Evolutionary conservation across 2,797 vertebrate genomes (phyloP).

Genomic region (Megaceryle alcyon): DNA sequence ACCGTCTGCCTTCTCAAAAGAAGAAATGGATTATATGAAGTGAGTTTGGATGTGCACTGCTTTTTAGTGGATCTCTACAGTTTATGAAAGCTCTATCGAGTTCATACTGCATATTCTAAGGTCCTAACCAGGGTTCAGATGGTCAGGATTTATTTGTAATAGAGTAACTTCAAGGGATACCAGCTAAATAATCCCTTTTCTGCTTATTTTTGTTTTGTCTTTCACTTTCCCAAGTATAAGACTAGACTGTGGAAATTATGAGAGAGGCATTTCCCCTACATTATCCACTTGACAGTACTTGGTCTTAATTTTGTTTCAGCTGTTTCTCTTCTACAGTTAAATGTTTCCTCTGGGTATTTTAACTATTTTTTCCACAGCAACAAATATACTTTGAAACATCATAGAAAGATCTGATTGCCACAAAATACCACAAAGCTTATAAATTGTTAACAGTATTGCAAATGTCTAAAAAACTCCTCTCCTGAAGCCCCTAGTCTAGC

Average conservation of each 20-base stretch:
- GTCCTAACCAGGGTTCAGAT: not conserved
- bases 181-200: not conserved
- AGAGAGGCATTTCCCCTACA: not conserved
- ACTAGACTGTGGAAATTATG: not conserved
- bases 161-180: not conserved
- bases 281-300: not conserved
- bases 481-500: not conserved
- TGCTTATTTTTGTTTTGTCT: not conserved
- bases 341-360: not conserved
- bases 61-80: not conserved
- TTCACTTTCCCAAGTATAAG: not conserved
- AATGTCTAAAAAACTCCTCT: fast-evolving
- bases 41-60: not conserved
- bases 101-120: not conserved
- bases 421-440: not conserved
- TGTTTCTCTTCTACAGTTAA: not conserved
- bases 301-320: not conserved
- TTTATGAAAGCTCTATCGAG: not conserved
- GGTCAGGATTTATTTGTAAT: not conserved
- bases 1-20: not conserved
- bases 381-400: not conserved
- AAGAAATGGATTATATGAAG: not conserved
- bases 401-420: not conserved
- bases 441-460: not conserved
- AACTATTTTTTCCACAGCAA: not conserved